phyloP scores from a whole-genome alignment of 37 sponge, comb jelly and placozoan species.

The Eunapius fragilis region DNA sequence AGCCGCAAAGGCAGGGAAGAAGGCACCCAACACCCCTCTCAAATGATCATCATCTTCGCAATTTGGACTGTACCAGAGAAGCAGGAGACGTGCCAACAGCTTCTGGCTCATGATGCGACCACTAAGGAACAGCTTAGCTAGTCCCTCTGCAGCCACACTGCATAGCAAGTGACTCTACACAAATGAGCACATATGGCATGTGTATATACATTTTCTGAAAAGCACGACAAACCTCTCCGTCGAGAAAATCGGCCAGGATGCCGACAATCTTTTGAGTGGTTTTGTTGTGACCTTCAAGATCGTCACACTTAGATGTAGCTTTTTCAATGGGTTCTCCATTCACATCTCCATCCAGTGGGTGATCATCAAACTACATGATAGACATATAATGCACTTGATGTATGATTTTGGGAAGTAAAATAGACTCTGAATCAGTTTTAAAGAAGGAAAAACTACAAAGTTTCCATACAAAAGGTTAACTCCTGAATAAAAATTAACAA shows the following conservation, averaged over 20 bases:
- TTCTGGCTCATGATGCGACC: conserved; percentile 72
- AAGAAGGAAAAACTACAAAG: not conserved
- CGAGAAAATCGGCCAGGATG: conserved; percentile 58
- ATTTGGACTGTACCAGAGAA: conserved; percentile 86
- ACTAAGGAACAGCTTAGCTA: conserved; percentile 80
- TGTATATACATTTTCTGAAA: conserved; percentile 23
- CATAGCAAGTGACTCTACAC: conserved; percentile 70
- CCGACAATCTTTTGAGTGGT: conserved; percentile 54
- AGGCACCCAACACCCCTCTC: conserved; percentile 59
- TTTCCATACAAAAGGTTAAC: too few relatives aligned
- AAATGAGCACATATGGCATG: conserved; percentile 28
- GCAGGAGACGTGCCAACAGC: conserved; percentile 69
- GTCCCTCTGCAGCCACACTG: conserved; percentile 63
- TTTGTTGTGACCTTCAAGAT: conserved; percentile 2
- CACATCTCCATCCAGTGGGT: not conserved
- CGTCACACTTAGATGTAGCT: not conserved
- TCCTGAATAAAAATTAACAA: too few relatives aligned
- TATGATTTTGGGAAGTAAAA: too few relatives aligned
- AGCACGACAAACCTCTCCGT: conserved; percentile 62
- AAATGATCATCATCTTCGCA: conserved; percentile 60
- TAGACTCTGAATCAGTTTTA: too few relatives aligned
- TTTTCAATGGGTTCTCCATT: not conserved
- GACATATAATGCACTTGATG: conserved; percentile 26
- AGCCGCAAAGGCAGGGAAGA: conserved; percentile 77
- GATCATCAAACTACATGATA: conserved; percentile 56